These are phyloP conservation scores for Labeo rohita DNA, from an alignment of 2,113 vertebrate genomes.

Conservation along the genomic window DNA sequence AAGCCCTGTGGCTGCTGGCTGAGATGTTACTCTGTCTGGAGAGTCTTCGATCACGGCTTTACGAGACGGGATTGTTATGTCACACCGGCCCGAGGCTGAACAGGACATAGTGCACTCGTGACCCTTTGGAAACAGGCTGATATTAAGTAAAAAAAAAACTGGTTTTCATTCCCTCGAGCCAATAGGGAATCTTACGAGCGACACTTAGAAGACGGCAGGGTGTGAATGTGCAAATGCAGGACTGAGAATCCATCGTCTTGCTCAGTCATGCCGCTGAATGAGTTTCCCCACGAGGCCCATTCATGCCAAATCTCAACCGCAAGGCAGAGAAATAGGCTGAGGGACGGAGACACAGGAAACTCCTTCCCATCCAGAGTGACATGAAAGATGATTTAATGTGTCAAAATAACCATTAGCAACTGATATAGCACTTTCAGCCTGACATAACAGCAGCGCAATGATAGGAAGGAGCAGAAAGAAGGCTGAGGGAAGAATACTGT, in stretches of 20 bases:
- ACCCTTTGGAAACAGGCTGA: not conserved
- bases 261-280: slow-evolving; percentile 22
- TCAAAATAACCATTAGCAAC: slow-evolving; percentile 30
- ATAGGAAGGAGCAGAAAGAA: not conserved
- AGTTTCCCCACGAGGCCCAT: not conserved
- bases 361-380: slow-evolving; percentile 18
- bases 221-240: slow-evolving; percentile 41
- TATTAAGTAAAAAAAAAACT: not conserved
- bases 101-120: slow-evolving; percentile 35
- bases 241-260: slow-evolving; percentile 18
- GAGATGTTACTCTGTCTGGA: slow-evolving; percentile 59
- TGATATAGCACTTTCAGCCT: slow-evolving; percentile 31
- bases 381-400: slow-evolving; percentile 41
- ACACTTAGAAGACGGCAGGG: not conserved
- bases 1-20: slow-evolving; percentile 37
- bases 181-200: not conserved
- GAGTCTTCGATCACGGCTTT: slow-evolving; percentile 58
- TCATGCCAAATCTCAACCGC: slow-evolving; percentile 7
- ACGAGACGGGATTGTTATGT: slow-evolving; percentile 55
- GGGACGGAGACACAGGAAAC: slow-evolving; percentile 13
- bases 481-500: not conserved
- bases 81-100: slow-evolving; percentile 53
- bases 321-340: not conserved
- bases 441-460: not conserved
- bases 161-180: not conserved